A percentile compares a stretch with the other conserved stretches of the same genome.
These are phyloP conservation scores for Raja brachyura DNA, from an alignment of 2,113 vertebrate genomes.

Conservation along the genomic window DNA sequence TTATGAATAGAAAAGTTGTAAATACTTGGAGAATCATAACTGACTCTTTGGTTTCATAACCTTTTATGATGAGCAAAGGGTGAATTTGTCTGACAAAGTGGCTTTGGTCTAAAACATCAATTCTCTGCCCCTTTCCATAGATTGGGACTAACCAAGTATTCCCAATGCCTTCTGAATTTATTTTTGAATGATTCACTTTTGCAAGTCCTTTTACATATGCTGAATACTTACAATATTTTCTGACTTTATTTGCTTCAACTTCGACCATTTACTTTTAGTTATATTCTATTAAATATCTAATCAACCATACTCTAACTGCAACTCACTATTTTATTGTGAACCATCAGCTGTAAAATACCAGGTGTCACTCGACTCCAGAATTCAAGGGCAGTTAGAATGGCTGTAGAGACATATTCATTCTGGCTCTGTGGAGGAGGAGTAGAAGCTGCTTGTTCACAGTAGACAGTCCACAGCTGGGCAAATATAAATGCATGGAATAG, in stretches of 20 bases:
- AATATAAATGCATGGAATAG: constrained; percentile 98
- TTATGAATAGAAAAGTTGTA: neutral
- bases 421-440: constrained; percentile 79
- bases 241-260: neutral
- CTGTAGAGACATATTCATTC: constrained; percentile 86
- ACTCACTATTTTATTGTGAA: constrained; percentile 96
- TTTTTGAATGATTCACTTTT: neutral
- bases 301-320: neutral
- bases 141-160: neutral
- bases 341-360: constrained; percentile 96
- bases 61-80: neutral
- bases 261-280: neutral
- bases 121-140: neutral
- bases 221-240: neutral
- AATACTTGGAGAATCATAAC: neutral
- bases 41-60: neutral
- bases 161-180: neutral
- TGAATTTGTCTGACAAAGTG: neutral
- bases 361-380: constrained; percentile 98
- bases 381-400: constrained; percentile 89
- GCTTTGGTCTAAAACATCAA: neutral
- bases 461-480: constrained; percentile 96
- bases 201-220: neutral
- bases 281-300: neutral
- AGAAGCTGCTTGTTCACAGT: constrained; percentile 92